Percentiles rank a stretch among this genome's conserved stretches.
Conservation (phyloP, 1,140 invertebrate species). For the Orius insidiosus region DNA sequence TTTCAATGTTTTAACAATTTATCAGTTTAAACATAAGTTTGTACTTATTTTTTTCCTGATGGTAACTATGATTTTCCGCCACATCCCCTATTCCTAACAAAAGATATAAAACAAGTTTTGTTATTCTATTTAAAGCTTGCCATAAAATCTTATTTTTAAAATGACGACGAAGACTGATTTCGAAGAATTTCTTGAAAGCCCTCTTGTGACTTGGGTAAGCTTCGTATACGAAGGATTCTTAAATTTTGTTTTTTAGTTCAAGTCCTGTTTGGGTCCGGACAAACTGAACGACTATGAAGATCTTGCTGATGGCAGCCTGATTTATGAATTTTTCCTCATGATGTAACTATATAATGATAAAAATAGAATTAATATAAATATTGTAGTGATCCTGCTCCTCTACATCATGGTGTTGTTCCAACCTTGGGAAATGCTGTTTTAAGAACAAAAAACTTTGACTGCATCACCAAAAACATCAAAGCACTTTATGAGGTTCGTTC, state of each 20-base stretch:
- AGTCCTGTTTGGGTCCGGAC: conserved; percentile 62
- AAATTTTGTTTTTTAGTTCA: conserved; percentile 39
- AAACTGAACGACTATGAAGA: conserved; percentile 56
- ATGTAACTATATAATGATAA: conserved; percentile 19
- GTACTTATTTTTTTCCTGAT: no score
- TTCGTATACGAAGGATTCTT: conserved; percentile 3
- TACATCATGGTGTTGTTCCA: conserved; percentile 32
- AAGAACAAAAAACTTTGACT: conserved; percentile 38
- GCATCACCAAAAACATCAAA: conserved; percentile 41
- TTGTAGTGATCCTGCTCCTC: conserved; percentile 34
- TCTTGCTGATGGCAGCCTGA: conserved; percentile 61
- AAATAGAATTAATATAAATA: conserved; percentile 5
- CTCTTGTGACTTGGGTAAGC: conserved; percentile 70
- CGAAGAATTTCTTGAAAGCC: conserved; percentile 63
- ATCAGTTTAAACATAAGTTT: no score
- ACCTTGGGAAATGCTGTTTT: conserved; percentile 32
- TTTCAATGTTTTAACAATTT: no score
- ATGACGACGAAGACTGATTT: conserved; percentile 41
- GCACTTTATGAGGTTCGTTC: conserved; percentile 35
- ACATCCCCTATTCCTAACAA: no score
- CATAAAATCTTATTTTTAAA: neutral
- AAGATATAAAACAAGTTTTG: no score
- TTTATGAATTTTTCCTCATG: conserved; percentile 66
- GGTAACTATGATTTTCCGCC: no score
- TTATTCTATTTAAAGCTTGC: no score